Evolutionary conservation across 2,888 invertebrate species (phyloP).

Genomic region (Pristionchus arcanus): DNA sequence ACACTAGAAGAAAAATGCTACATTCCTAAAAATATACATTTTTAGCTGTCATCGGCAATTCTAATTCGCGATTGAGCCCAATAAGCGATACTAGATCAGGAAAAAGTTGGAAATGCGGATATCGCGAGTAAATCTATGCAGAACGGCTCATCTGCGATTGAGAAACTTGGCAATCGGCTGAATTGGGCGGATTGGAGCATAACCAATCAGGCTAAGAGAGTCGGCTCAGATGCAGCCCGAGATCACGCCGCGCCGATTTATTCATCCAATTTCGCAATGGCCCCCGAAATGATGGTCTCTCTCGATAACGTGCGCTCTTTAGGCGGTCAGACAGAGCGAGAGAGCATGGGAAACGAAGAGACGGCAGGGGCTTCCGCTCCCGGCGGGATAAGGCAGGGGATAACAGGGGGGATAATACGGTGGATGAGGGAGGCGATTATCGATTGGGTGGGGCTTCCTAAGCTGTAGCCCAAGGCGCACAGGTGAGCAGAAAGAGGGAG

Average conservation of each 20-base stretch:
- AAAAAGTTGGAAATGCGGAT: neutral
- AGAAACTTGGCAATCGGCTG: neutral
- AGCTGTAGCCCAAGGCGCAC: neutral
- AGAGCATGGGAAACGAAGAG: neutral
- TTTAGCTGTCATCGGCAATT: too few species aligned
- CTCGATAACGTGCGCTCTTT: neutral
- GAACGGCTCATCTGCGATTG: neutral
- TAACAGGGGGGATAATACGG: neutral
- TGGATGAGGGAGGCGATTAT: neutral
- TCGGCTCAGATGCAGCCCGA: neutral
- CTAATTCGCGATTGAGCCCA: too few species aligned
- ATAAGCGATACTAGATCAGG: neutral
- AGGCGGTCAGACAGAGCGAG: neutral
- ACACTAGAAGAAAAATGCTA: too few species aligned
- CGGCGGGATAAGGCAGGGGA: neutral
- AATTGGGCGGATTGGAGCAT: too few species aligned
- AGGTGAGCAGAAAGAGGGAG: neutral
- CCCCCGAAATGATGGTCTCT: neutral
- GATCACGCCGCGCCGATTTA: neutral
- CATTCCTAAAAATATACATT: too few species aligned
- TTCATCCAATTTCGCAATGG: neutral
- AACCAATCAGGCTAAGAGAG: slow-evolving; percentile 11
- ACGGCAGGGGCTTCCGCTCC: neutral
- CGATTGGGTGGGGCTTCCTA: neutral
- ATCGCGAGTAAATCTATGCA: neutral